Evolutionary conservation across 2,888 invertebrate species (phyloP).

Genomic region (Aspidiotus destructor): DNA sequence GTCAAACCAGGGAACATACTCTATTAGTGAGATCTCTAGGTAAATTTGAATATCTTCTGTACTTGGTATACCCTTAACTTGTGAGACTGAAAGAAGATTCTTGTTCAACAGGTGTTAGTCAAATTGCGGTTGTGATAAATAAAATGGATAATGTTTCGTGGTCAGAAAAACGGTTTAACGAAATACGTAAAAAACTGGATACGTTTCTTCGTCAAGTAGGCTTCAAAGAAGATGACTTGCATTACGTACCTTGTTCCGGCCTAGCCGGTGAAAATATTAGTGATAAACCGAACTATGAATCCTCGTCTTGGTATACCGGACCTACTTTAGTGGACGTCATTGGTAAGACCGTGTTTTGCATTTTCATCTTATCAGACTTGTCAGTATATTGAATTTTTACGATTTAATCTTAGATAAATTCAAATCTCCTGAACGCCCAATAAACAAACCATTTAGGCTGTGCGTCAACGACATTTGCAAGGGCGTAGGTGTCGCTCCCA

Average conservation of each 20-base stretch:
- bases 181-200: conserved; percentile 73
- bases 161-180: conserved; percentile 81
- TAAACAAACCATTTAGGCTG: conserved; percentile 79
- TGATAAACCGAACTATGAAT: conserved; percentile 50
- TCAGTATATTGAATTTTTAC: background rate
- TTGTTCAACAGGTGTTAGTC: conserved; percentile 66
- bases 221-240: conserved; percentile 74
- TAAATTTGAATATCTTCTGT: conserved; percentile 38
- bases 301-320: conserved; percentile 63
- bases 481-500: conserved; percentile 80
- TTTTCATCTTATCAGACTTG: background rate
- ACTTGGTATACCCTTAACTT: background rate
- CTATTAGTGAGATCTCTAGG: conserved; percentile 72
- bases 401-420: conserved; percentile 56
- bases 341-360: conserved; percentile 45
- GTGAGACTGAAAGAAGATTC: too few species aligned
- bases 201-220: conserved; percentile 82
- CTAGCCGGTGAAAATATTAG: conserved; percentile 89
- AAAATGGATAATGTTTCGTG: conserved; percentile 94
- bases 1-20: conserved; percentile 96
- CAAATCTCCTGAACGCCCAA: conserved; percentile 73
- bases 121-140: conserved; percentile 89
- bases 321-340: conserved; percentile 76
- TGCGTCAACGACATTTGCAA: conserved; percentile 94
- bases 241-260: conserved; percentile 91